These are phyloP conservation scores for Thera obeliscata DNA, from an alignment of 2,888 invertebrate species.

Conservation along the genomic window DNA sequence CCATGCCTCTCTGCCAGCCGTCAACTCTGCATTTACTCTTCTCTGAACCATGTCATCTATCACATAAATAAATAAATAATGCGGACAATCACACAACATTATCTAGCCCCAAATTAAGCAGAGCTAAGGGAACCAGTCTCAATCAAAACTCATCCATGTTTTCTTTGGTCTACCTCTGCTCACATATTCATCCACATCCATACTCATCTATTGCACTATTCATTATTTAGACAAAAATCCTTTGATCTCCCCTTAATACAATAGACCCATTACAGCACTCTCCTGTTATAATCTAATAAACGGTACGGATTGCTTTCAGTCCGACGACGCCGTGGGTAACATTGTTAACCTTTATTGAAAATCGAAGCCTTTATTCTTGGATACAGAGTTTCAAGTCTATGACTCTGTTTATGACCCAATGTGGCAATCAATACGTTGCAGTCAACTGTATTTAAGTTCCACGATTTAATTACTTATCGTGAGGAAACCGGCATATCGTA, in stretches of 20 bases:
- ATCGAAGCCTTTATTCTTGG: constrained; percentile 25
- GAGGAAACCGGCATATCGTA: too few species aligned
- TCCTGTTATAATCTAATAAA: constrained; percentile 54
- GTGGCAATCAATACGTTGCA: not conserved
- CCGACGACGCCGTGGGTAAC: constrained; percentile 43
- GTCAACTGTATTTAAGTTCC: not conserved
- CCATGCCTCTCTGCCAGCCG: too few species aligned
- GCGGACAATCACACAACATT: too few species aligned
- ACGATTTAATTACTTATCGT: too few species aligned
- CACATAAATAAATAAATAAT: too few species aligned
- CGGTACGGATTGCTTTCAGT: constrained; percentile 51
- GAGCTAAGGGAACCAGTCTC: too few species aligned
- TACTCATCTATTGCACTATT: not conserved
- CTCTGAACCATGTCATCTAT: too few species aligned
- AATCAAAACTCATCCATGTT: too few species aligned
- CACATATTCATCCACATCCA: too few species aligned
- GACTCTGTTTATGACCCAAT: not conserved
- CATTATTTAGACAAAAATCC: not conserved
- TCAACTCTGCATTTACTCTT: too few species aligned
- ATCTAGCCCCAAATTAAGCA: too few species aligned
- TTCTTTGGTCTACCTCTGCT: too few species aligned
- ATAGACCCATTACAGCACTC: constrained; percentile 53
- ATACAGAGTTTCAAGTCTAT: constrained; percentile 5
- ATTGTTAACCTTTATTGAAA: constrained; percentile 50
- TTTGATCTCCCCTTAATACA: constrained; percentile 12